Evolutionary conservation across 2,888 invertebrate species (phyloP), one percentile per base, ranked within the genome.

Genomic region (Hoplodrina ambigua): DNA sequence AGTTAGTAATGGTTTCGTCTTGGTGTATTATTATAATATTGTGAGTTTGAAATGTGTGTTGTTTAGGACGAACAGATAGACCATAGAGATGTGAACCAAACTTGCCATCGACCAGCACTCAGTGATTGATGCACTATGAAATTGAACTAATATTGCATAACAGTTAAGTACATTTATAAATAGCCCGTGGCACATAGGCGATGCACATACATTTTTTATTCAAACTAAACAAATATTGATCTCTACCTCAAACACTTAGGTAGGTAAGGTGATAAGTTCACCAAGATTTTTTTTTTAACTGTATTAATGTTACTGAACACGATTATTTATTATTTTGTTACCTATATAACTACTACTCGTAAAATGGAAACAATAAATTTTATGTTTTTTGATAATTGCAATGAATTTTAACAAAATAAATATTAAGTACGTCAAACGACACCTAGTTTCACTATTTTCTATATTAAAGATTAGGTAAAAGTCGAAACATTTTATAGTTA

Each of bases 21-120:
- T 88, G 84, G 90, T 87, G 84, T 87, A 64, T 75, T 82, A 77
- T 86, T 82, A 77, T 86, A 61, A 85, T 86, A 83, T 78, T 88
- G 94, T 95, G 89, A 95, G 94, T 94, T 87, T 88, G 92, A 94
- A 94, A 92, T 87, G 92, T 94, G 94, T 92, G 93, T 92, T 82
- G 87, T 94, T 95, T 93, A 94, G 93, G 94, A 93, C 93, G 94
- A 93, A 94, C 95, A 94, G 94, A 95, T 93, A 95, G 95, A 94
- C 94, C 89, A 90, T 89, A 92, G 89, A 93, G 89, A 87, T 89
- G 93, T 92, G 91, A 91, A 89, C 85, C 87, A 89, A 85, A 86
- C 89, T 88, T 87, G 88, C 89, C 89, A 89, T 90, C 87, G 89
- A 85, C 86, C 90, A 86, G 87, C 91, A 92, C 91, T 88, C 90